Evolutionary conservation across 2,113 vertebrate species (phyloP).

Genomic region (Thryonomys swinderianus): DNA sequence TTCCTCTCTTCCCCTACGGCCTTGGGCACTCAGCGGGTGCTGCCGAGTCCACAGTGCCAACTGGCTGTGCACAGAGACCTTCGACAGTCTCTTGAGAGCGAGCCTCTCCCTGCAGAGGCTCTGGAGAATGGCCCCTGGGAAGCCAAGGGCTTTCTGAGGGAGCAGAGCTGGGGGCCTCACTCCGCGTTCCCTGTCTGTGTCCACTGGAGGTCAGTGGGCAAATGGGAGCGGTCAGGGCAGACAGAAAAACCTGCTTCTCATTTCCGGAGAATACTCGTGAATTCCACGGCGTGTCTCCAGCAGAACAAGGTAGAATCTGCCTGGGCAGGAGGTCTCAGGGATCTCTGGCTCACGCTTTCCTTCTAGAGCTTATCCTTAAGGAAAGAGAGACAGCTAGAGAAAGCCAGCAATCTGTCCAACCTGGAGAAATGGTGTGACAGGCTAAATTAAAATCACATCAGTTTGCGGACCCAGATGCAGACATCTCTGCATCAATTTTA

Average conservation of each 20-base stretch:
- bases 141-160: background rate
- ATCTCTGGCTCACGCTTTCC: background rate
- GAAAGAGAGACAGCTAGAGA: background rate
- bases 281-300: constrained; percentile 52
- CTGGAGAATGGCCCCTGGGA: background rate
- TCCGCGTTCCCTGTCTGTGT: background rate
- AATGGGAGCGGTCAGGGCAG: constrained; percentile 63
- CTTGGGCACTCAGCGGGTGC: background rate
- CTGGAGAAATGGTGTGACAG: background rate
- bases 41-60: background rate
- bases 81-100: background rate
- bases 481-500: constrained; percentile 41
- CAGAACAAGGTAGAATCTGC: background rate
- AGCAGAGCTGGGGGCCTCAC: background rate
- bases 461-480: constrained; percentile 6
- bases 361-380: background rate
- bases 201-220: constrained; percentile 24
- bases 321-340: background rate
- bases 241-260: constrained; percentile 76
- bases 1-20: background rate
- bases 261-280: constrained; percentile 62
- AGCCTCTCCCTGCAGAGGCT: background rate
- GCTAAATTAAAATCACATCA: background rate
- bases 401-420: background rate
- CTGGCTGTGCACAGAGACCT: background rate